Conservation (phyloP, 2,113 vertebrate genomes). For the Pteruthius melanotis region DNA sequence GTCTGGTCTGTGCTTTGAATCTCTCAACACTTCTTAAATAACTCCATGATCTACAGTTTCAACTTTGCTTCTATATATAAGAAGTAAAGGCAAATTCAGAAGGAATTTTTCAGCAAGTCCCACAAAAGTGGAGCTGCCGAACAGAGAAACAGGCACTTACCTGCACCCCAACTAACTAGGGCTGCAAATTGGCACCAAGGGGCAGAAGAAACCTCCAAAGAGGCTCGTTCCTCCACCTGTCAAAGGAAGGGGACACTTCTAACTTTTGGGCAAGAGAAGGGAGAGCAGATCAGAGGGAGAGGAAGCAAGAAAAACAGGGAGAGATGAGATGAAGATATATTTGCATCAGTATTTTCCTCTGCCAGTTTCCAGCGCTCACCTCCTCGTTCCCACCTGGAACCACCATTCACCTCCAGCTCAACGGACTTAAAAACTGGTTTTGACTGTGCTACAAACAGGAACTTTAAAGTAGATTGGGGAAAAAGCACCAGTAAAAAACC, state of each 20-base stretch:
- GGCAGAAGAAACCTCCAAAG: neutral
- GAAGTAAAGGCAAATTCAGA: neutral
- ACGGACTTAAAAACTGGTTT: accelerated
- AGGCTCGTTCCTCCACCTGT: neutral
- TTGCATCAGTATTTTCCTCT: neutral
- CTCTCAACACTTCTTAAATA: neutral
- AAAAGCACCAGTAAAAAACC: neutral
- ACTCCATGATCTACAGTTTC: neutral
- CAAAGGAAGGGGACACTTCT: neutral
- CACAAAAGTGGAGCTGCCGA: neutral
- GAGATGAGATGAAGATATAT: neutral
- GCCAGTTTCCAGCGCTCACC: accelerated
- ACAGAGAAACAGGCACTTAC: neutral
- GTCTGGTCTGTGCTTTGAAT: neutral
- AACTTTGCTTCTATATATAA: neutral
- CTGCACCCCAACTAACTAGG: neutral
- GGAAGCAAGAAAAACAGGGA: neutral
- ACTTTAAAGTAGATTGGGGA: neutral
- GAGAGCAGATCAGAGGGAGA: neutral
- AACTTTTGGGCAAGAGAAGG: neutral
- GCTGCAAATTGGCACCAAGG: neutral
- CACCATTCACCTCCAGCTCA: neutral
- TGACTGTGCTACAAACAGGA: neutral
- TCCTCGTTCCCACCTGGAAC: neutral
- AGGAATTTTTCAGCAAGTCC: neutral